These are phyloP conservation scores for Neoitamus cyanurus DNA, from an alignment of 2,888 invertebrate genomes.

Conservation along the genomic window DNA sequence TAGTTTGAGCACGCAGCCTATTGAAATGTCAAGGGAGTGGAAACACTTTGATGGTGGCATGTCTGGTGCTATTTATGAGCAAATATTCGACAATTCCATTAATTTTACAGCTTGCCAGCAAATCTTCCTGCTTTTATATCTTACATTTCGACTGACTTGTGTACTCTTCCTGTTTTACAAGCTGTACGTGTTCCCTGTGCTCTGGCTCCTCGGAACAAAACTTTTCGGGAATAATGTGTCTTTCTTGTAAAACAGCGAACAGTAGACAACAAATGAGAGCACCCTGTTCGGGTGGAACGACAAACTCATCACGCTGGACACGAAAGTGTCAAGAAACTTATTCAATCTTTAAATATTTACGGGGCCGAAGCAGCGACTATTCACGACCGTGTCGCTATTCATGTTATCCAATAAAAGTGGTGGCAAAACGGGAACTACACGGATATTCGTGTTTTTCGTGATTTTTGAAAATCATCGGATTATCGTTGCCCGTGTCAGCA, in stretches of 20 bases:
- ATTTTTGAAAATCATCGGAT: constrained; percentile 23
- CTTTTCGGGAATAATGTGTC: constrained; percentile 34
- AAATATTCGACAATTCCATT: constrained; percentile 36
- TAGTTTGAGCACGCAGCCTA: background rate
- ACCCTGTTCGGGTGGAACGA: background rate
- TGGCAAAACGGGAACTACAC: constrained; percentile 18
- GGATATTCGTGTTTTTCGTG: constrained; percentile 25
- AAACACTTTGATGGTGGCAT: background rate
- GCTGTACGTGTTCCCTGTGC: constrained; percentile 58
- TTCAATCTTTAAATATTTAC: background rate
- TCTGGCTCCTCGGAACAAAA: constrained; percentile 45
- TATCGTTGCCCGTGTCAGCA: constrained; percentile 26
- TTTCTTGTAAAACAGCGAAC: constrained; percentile 31
- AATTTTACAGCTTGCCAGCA: constrained; percentile 31
- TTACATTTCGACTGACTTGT: constrained; percentile 52
- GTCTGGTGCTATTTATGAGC: background rate
- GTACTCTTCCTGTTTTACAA: constrained; percentile 60
- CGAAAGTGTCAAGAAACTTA: constrained; percentile 8
- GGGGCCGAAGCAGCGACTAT: background rate
- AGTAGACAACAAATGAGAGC: background rate
- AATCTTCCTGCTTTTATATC: constrained; percentile 28
- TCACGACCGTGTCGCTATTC: constrained; percentile 8
- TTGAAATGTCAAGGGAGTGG: background rate
- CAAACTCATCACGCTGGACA: constrained; percentile 7
- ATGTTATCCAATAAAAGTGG: constrained; percentile 30